Evolutionary conservation across 2,113 vertebrate genomes (phyloP).

Genomic region (Monopterus albus): DNA sequence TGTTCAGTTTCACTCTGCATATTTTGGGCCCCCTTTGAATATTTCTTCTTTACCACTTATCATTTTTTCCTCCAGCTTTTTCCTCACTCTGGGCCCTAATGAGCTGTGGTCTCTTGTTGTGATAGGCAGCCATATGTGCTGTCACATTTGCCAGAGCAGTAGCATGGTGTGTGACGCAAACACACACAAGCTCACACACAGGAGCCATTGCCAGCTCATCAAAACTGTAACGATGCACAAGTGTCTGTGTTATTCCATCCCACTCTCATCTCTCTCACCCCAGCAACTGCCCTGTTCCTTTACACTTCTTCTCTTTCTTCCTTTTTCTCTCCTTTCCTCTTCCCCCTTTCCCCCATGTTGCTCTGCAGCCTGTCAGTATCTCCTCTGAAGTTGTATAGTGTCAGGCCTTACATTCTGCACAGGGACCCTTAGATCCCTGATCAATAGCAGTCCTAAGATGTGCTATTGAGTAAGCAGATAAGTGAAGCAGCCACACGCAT

Average conservation of each 20-base stretch:
- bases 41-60: slow-evolving; percentile 19
- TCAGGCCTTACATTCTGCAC: slow-evolving; percentile 2
- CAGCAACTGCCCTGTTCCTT: slow-evolving; percentile 9
- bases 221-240: slow-evolving; percentile 51
- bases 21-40: slow-evolving; percentile 33
- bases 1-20: slow-evolving; percentile 44
- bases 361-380: neutral
- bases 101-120: slow-evolving; percentile 61
- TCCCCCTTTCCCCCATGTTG: neutral
- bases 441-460: slow-evolving; percentile 53
- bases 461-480: slow-evolving; percentile 29
- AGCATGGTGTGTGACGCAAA: slow-evolving; percentile 30
- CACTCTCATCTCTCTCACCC: slow-evolving; percentile 3
- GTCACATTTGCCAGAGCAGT: slow-evolving; percentile 47
- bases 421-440: slow-evolving; percentile 46
- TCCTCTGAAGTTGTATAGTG: slow-evolving; percentile 32
- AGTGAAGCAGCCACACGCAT: slow-evolving; percentile 23
- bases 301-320: neutral
- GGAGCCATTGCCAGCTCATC: slow-evolving; percentile 50
- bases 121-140: slow-evolving; percentile 59
- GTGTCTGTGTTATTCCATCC: slow-evolving; percentile 13
- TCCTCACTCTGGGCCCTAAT: slow-evolving; percentile 59
- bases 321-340: neutral
- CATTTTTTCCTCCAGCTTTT: slow-evolving; percentile 14
- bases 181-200: slow-evolving; percentile 21